Evolutionary conservation across 2,113 vertebrate genomes (phyloP).

Genomic region (Pelobates fuscus): DNA sequence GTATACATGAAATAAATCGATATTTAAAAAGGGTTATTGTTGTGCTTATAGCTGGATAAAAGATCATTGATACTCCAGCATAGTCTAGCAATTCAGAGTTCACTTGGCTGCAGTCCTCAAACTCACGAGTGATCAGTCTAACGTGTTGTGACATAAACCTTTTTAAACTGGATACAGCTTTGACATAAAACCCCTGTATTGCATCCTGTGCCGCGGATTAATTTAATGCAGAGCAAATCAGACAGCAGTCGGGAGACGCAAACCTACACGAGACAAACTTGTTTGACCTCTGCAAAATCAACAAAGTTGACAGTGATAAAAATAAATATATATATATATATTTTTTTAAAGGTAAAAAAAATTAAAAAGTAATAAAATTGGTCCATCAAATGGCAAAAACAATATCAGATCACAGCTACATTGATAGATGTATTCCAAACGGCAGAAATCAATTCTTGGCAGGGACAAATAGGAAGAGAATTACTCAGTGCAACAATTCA

Average conservation of each 20-base stretch:
- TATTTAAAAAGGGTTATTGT: too few species aligned
- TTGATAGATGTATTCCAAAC: background rate
- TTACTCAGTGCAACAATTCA: too few species aligned
- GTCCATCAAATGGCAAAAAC: too few species aligned
- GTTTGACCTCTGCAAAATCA: background rate
- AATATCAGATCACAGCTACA: background rate
- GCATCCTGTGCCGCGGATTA: background rate
- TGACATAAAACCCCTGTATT: conserved; percentile 5
- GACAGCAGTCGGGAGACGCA: background rate
- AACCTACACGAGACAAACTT: background rate
- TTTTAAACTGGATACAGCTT: background rate
- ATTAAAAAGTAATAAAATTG: background rate
- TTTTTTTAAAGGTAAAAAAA: background rate
- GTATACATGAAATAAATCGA: too few species aligned
- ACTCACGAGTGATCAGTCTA: background rate
- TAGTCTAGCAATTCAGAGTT: background rate
- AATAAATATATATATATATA: too few species aligned
- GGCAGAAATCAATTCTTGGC: background rate
- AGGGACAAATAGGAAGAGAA: too few species aligned
- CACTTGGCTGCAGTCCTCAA: background rate
- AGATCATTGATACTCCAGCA: background rate
- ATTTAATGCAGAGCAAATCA: background rate
- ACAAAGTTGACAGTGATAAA: background rate
- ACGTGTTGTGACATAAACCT: background rate
- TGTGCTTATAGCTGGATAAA: too few species aligned